These are phyloP conservation scores for Oostethus manadensis DNA, from an alignment of 2,113 vertebrate species.

Conservation along the genomic window DNA sequence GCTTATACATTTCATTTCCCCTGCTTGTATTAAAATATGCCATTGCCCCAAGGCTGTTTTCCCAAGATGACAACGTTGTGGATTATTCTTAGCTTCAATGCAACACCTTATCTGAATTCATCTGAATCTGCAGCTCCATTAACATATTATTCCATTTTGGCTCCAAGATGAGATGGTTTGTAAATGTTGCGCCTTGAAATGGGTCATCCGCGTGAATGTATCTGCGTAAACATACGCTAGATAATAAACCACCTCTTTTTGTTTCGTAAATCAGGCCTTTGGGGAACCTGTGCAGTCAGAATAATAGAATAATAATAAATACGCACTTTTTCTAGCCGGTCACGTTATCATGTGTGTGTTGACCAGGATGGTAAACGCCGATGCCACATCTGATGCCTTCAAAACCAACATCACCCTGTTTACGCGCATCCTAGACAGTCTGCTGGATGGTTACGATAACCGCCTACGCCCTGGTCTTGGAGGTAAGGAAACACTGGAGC, in stretches of 20 bases:
- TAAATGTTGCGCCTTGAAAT: constrained; percentile 50
- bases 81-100: constrained; percentile 24
- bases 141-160: constrained; percentile 48
- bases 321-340: constrained; percentile 9
- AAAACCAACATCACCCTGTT: constrained; percentile 98
- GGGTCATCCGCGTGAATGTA: constrained; percentile 52
- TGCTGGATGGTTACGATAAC: constrained; percentile 98
- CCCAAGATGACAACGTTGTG: constrained; percentile 7
- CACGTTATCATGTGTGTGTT: constrained; percentile 28
- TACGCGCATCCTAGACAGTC: constrained; percentile 96
- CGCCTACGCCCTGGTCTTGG: constrained; percentile 95
- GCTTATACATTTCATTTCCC: constrained; percentile 2
- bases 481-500: constrained; percentile 74
- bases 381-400: constrained; percentile 85
- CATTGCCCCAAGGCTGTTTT: constrained; percentile 26
- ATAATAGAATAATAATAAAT: constrained; percentile 11
- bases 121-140: constrained; percentile 46
- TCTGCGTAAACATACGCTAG: constrained; percentile 24
- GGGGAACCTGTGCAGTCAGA: constrained; percentile 9
- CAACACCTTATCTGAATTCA: constrained; percentile 35
- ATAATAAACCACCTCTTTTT: constrained; percentile 18
- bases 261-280: constrained; percentile 13
- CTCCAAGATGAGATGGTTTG: constrained; percentile 52
- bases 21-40: constrained; percentile 13
- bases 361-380: constrained; percentile 85